Evolutionary conservation across 2,888 invertebrate species (phyloP).

Genomic region (Steromphala cineraria): DNA sequence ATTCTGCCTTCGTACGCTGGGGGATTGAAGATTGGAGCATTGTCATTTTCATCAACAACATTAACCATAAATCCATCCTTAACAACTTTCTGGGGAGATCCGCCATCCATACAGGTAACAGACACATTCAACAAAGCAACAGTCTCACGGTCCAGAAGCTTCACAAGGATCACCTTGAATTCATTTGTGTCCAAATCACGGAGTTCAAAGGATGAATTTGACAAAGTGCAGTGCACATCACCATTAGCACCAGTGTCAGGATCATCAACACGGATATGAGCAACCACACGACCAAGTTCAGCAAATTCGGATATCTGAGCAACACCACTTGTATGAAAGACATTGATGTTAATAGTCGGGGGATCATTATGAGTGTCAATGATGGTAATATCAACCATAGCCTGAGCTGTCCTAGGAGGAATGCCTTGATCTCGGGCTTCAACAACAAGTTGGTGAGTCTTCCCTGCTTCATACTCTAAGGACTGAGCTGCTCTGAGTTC

Average conservation of each 20-base stretch:
- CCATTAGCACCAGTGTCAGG: conserved; percentile 90
- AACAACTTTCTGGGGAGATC: conserved; percentile 48
- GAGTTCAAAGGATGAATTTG: conserved; percentile 50
- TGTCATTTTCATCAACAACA: conserved; percentile 93
- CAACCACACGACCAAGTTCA: conserved; percentile 81
- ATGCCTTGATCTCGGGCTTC: conserved; percentile 54
- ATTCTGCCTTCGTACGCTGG: conserved; percentile 45
- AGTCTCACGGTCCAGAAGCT: conserved; percentile 61
- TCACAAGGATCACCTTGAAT: conserved; percentile 76
- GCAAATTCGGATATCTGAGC: conserved; percentile 87
- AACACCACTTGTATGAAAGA: conserved; percentile 41
- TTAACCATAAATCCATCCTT: conserved; percentile 56
- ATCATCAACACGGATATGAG: conserved; percentile 90
- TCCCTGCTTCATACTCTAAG: conserved; percentile 39
- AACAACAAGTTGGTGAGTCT: conserved; percentile 40
- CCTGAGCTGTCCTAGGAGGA: conserved; percentile 48
- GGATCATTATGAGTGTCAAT: conserved; percentile 63
- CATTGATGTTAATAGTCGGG: conserved; percentile 57
- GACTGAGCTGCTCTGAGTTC: conserved; percentile 83
- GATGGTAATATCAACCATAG: conserved; percentile 55
- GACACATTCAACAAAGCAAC: conserved; percentile 54
- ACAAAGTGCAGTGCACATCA: conserved; percentile 78
- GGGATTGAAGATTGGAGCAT: conserved; percentile 87
- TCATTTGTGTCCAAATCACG: conserved; percentile 60
- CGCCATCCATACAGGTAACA: conserved; percentile 80